Base-by-base conservation (phyloP, 1,140 invertebrate species). In the Plutomurus gul region DNA sequence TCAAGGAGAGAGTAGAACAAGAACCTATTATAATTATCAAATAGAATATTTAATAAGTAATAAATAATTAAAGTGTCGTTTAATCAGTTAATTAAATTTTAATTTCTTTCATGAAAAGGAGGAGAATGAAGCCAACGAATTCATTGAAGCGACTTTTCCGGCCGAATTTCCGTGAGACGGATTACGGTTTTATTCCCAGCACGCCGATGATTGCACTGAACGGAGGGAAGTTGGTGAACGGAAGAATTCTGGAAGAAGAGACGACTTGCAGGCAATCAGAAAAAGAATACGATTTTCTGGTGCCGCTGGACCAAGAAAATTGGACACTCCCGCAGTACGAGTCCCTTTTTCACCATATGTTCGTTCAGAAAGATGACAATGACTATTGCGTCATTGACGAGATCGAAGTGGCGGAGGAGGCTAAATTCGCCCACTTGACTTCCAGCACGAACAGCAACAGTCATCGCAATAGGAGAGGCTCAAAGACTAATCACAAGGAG, bases 281-380 rank as follows among this genome's bases (percentile, higher is more conserved):
- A 11, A n/a, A 2, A 18, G 30, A 72, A 16, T 16, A 74, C 18
- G 78, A 79, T 56, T 79, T 75, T 30, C 60, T 79, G 0, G 51
- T 74, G 25, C 72, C 72, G 7, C 37, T 27, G 13, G 73, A 75
- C 0, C 36, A 60, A 0, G 51, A 70, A 22, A 22, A 46, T 71
- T 79, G 78, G 78, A 51, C 56, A 27, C 33, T 79, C 8, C 78
- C 78, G 20, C 47, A 79, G 13, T 75, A 75, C 20, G 51, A 74
- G 20, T 79, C 78, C 4, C 27, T 79, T 6, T 79, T 79, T 37
- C 72, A 79, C 37, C 73, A 79, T 40, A 47, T 79, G 22, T 75
- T 79, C 39, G 33, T 76, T 6, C 73, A 75, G 22, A 49, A 33
- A 74, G 39, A 46, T 3, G 39, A 47, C 5, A 39, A 40, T n/a